Evolutionary conservation across 1,140 invertebrate species (phyloP).

Genomic region (Elymnias hypermnestra): DNA sequence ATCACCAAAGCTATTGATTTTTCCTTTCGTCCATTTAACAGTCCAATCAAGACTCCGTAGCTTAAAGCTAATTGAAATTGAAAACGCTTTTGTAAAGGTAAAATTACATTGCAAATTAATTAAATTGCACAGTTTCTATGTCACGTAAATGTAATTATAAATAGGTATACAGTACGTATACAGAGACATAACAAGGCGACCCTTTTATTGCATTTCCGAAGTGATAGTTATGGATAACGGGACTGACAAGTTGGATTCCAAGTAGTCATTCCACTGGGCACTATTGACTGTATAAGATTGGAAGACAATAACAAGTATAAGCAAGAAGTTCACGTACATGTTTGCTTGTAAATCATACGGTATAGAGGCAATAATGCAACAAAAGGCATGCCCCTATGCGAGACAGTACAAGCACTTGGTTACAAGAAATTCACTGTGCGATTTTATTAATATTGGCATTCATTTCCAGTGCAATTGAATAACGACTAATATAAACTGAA

Average conservation of each 20-base stretch:
- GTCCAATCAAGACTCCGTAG: too few species aligned
- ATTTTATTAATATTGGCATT: constrained; percentile 18
- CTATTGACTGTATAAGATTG: constrained; percentile 16
- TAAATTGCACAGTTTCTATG: background rate
- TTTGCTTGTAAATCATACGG: background rate
- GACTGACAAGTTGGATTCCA: constrained; percentile 20
- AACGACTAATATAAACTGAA: constrained; percentile 3
- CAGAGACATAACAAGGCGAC: background rate
- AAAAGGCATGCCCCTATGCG: constrained; percentile 1
- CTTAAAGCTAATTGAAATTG: too few species aligned
- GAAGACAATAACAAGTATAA: constrained; percentile 20
- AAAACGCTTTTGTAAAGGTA: too few species aligned
- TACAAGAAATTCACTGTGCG: constrained; percentile 9
- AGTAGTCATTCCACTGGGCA: constrained; percentile 22
- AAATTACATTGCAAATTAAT: too few species aligned
- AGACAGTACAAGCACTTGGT: constrained; percentile 4
- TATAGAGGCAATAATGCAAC: background rate
- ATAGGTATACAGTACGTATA: background rate
- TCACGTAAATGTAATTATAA: background rate
- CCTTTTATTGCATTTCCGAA: constrained; percentile 24
- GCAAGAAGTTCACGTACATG: background rate
- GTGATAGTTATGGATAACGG: constrained; percentile 26
- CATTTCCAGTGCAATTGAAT: constrained; percentile 9
- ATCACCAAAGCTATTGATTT: too few species aligned
- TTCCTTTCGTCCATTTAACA: too few species aligned